A percentile compares a stretch with the other conserved stretches of the same genome.
Evolutionary conservation across 2,113 vertebrate species (phyloP).

Genomic region (Suncus etruscus): DNA sequence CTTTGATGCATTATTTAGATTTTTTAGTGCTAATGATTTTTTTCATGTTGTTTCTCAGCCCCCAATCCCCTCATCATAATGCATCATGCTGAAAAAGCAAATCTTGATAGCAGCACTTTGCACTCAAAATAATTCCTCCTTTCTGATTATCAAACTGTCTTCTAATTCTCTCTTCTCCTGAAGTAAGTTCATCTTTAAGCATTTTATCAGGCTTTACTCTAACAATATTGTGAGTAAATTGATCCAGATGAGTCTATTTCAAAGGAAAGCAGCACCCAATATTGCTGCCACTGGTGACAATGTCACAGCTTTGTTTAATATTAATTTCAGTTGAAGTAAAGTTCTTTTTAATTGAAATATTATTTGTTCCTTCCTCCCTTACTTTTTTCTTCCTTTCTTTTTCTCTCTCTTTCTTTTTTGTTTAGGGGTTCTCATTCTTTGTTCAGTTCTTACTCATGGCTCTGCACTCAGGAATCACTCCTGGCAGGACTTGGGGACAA

Average conservation of each 20-base stretch:
- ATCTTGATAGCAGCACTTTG: constrained; percentile 7
- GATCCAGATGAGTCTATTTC: background rate
- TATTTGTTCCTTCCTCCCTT: no score
- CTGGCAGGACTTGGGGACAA: no score
- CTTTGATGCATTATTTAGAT: background rate
- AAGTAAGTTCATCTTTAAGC: constrained; percentile 37
- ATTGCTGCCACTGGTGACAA: background rate
- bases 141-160: constrained; percentile 30
- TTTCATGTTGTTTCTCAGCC: constrained; percentile 45
- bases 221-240: background rate
- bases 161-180: constrained; percentile 47
- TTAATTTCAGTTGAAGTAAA: background rate
- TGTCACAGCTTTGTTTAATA: constrained; percentile 18
- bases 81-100: background rate
- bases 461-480: no score
- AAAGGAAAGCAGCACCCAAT: background rate
- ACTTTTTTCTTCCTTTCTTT: no score
- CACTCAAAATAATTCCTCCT: constrained; percentile 35
- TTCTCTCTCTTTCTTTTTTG: no score
- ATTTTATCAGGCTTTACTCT: constrained; percentile 4
- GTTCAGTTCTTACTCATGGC: no score
- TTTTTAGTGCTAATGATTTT: constrained; percentile 38
- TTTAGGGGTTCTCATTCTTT: no score
- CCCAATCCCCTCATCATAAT: constrained; percentile 40
- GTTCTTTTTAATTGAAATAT: no score